Conservation (phyloP, 2,113 vertebrate species). For the Trachemys scripta region DNA sequence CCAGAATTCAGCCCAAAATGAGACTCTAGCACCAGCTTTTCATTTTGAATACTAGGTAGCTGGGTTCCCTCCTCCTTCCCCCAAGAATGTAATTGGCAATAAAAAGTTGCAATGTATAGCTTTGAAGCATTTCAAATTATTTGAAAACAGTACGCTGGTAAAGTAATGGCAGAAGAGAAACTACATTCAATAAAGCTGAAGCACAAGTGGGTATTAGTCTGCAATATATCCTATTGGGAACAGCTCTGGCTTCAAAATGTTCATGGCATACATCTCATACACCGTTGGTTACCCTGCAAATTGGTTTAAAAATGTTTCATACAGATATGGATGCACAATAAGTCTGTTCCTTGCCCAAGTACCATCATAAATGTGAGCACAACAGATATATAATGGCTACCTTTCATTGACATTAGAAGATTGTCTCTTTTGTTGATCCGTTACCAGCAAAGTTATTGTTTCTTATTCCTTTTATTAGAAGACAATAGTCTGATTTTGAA, state of each 20-base stretch:
- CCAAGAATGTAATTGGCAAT: neutral
- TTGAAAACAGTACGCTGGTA: neutral
- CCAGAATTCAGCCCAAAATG: neutral
- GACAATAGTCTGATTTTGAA: neutral
- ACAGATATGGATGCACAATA: neutral
- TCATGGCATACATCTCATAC: neutral
- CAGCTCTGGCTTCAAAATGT: neutral
- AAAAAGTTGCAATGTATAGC: slow-evolving; percentile 1
- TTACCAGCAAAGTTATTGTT: neutral
- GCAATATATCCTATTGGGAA: neutral
- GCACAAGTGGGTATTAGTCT: neutral
- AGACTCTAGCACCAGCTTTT: neutral
- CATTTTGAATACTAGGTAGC: neutral
- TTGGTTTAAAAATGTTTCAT: neutral
- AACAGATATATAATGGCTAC: neutral
- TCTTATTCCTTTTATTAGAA: neutral
- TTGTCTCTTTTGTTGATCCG: too few relatives aligned
- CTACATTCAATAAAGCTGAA: neutral
- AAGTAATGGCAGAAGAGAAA: neutral
- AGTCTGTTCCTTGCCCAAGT: neutral
- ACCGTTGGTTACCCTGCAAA: neutral
- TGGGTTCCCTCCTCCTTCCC: neutral
- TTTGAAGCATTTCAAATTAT: neutral
- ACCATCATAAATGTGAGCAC: neutral
- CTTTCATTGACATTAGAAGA: neutral